Evolutionary conservation across 2,888 invertebrate genomes (phyloP).

Genomic region (Agonopterix alstromeriana): DNA sequence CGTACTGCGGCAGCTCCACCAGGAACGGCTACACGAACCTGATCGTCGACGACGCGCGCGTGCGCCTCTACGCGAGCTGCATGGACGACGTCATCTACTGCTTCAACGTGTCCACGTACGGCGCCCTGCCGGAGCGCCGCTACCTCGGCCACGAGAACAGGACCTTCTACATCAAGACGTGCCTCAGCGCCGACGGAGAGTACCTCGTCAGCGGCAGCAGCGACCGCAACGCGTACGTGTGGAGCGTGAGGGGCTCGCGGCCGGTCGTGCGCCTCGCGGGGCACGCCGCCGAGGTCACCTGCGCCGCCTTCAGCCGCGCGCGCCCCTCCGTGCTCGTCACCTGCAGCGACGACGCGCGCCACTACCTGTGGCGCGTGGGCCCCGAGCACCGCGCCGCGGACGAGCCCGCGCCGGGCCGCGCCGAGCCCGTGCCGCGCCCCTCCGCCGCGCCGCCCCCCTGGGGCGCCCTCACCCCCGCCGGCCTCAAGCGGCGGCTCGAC

Average conservation of each 20-base stretch:
- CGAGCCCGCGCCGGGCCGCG: conserved; percentile 28
- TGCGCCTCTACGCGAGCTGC: conserved; percentile 89
- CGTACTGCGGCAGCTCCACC: conserved; percentile 84
- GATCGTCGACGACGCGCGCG: conserved; percentile 81
- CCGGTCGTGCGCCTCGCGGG: conserved; percentile 84
- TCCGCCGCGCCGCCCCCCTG: conserved; percentile 43
- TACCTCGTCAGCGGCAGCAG: conserved; percentile 94
- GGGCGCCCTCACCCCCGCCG: conserved; percentile 34
- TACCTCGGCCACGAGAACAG: conserved; percentile 86
- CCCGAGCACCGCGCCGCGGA: conserved; percentile 38
- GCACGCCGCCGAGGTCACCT: conserved; percentile 91
- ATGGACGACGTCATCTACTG: conserved; percentile 91
- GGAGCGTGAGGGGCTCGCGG: conserved; percentile 81
- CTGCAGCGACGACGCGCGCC: conserved; percentile 88
- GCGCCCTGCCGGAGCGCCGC: conserved; percentile 78
- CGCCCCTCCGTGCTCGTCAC: conserved; percentile 80
- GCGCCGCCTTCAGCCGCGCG: conserved; percentile 86
- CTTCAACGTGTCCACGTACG: conserved; percentile 85
- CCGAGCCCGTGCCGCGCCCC: conserved; percentile 32
- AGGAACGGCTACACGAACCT: conserved; percentile 86
- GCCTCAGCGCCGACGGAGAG: conserved; percentile 86
- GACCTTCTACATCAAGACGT: conserved; percentile 90
- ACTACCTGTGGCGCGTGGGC: conserved; percentile 85
- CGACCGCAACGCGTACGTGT: conserved; percentile 90
- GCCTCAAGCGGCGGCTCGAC: conserved; percentile 37